These are phyloP conservation scores for Plestiodon gilberti DNA, from an alignment of 2,113 vertebrate species.

Conservation along the genomic window DNA sequence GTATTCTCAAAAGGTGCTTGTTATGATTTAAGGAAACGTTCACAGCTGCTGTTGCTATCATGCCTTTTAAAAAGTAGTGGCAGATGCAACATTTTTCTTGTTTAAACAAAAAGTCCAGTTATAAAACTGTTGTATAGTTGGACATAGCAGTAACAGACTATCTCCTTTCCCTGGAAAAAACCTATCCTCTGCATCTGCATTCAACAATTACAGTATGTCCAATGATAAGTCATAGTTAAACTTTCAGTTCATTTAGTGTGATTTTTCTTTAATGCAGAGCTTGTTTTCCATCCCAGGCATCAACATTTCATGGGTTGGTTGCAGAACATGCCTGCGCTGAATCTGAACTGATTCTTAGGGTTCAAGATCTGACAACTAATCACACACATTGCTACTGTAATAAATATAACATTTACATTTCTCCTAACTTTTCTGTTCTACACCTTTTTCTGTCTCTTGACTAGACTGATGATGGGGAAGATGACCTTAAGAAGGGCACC, in stretches of 20 bases:
- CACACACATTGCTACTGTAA: conserved; percentile 31
- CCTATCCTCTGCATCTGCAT: background rate
- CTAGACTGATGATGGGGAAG: conserved; percentile 98
- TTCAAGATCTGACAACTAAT: background rate
- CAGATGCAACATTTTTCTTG: background rate
- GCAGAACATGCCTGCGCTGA: background rate
- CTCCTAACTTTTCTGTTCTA: conserved; percentile 57
- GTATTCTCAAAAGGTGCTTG: background rate
- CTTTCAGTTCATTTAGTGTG: background rate
- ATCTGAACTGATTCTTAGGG: background rate
- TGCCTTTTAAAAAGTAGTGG: too few species aligned
- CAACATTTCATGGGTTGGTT: background rate
- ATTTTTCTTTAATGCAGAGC: background rate
- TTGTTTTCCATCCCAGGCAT: background rate
- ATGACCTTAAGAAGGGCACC: conserved; percentile 98
- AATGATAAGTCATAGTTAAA: background rate
- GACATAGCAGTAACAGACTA: background rate
- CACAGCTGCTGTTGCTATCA: background rate
- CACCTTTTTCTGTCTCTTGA: conserved; percentile 58
- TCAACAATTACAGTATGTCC: background rate
- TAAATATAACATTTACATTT: conserved; percentile 18
- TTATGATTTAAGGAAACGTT: background rate
- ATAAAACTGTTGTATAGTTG: background rate
- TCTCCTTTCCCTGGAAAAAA: too few species aligned
- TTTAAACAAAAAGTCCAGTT: background rate